Percentiles rank a stretch among this genome's conserved stretches.
Conservation (phyloP, 35 echinoderm and acorn worm species). For the Hemicentrotus pulcherrimus region DNA sequence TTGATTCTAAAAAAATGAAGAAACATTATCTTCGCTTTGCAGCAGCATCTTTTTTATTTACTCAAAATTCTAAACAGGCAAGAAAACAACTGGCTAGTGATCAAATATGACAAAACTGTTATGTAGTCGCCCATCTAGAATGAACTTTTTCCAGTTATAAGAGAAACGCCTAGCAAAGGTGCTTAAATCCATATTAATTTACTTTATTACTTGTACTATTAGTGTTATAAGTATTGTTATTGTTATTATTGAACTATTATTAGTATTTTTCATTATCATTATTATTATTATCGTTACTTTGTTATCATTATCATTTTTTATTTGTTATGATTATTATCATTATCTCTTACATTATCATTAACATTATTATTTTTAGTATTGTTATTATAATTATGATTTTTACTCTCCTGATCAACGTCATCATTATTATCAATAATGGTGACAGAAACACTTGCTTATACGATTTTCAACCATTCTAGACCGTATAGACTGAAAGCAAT, state of each 20-base stretch:
- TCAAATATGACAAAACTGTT: not conserved
- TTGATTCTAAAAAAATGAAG: no score
- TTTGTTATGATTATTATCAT: no score
- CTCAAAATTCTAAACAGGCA: not conserved
- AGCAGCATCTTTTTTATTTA: not conserved
- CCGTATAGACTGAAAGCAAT: not conserved
- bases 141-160: not conserved
- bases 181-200: not conserved
- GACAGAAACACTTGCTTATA: no score
- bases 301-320: no score
- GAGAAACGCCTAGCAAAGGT: not conserved
- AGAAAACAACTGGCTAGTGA: not conserved
- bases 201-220: no score
- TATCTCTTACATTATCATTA: not conserved
- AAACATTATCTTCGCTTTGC: not conserved
- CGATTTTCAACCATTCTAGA: not conserved
- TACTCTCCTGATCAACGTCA: not conserved
- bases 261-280: no score
- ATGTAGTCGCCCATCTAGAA: not conserved
- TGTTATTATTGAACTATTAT: no score
- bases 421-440: not conserved
- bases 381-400: not conserved
- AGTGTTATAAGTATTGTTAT: no score
- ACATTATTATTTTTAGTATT: not conserved
- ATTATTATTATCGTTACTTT: no score